These are phyloP conservation scores for Drosophila ogumai DNA, from an alignment of 1,140 invertebrate genomes.

Conservation along the genomic window DNA sequence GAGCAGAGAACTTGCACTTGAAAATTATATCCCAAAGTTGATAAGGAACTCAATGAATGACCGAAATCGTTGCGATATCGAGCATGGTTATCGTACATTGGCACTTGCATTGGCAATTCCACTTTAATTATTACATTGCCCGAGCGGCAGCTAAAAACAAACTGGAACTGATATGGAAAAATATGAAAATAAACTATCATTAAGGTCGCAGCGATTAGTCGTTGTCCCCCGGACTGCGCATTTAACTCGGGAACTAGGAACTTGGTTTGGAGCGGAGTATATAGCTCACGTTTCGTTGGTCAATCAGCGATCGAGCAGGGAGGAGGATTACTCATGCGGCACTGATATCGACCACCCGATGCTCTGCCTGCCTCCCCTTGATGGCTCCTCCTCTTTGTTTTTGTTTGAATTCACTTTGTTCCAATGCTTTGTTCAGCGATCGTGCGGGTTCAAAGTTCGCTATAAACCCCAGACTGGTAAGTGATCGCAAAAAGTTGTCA, in stretches of 20 bases:
- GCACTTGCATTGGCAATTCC: background rate
- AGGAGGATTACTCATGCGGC: constrained; percentile 33
- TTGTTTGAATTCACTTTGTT: constrained; percentile 25
- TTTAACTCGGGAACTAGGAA: constrained; percentile 6
- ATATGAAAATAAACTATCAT: constrained; percentile 31
- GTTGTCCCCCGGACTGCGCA: constrained; percentile 21
- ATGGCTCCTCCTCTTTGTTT: constrained; percentile 1
- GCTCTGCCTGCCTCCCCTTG: background rate
- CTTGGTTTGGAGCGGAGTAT: background rate
- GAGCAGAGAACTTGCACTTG: constrained; percentile 14
- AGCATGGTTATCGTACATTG: constrained; percentile 21
- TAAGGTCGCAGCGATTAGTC: constrained; percentile 40
- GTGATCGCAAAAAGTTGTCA: constrained; percentile 5
- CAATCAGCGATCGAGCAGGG: background rate
- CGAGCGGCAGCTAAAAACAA: constrained; percentile 12
- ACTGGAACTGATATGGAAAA: constrained; percentile 19
- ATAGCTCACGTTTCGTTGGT: constrained; percentile 26
- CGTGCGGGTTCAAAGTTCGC: constrained; percentile 40
- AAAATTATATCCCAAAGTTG: constrained; percentile 8
- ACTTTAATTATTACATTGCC: background rate
- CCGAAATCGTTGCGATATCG: background rate
- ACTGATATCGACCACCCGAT: constrained; percentile 14
- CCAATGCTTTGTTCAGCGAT: constrained; percentile 38
- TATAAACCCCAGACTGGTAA: constrained; percentile 23
- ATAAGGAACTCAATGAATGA: constrained; percentile 8